Percentiles rank a stretch among this genome's conserved stretches.
Evolutionary conservation across 1,140 invertebrate genomes (phyloP).

Genomic region (Octopus bimaculoides): DNA sequence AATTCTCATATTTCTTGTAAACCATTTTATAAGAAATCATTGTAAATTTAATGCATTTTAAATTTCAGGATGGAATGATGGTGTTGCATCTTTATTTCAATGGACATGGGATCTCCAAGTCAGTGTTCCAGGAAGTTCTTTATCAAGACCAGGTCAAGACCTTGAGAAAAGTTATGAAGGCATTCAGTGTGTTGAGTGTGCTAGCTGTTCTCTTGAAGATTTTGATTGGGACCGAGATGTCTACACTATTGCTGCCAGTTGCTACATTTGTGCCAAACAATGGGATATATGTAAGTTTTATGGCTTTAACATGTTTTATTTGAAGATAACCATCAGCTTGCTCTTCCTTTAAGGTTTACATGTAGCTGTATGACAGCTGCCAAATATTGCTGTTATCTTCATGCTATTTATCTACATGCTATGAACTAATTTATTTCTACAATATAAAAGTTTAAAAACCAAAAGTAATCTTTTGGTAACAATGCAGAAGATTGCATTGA

Average conservation of each 20-base stretch:
- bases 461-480: too few species aligned
- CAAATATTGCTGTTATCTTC: too few species aligned
- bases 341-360: too few species aligned
- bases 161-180: background rate
- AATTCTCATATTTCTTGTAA: too few species aligned
- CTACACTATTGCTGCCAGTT: background rate
- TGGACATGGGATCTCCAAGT: background rate
- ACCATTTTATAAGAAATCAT: too few species aligned
- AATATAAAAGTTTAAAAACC: too few species aligned
- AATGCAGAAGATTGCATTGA: too few species aligned
- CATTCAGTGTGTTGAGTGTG: background rate
- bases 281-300: background rate
- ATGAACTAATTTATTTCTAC: too few species aligned
- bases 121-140: background rate
- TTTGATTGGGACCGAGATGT: conserved; percentile 4
- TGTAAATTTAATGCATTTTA: background rate
- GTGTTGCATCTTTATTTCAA: background rate
- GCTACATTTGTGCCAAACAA: background rate
- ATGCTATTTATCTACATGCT: too few species aligned
- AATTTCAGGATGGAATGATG: conserved; percentile 2
- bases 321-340: too few species aligned
- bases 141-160: background rate
- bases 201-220: background rate
- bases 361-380: too few species aligned
- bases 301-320: too few species aligned